Evolutionary conservation across 2,113 vertebrate genomes (phyloP).

Genomic region (Dicrurus megarhynchus): DNA sequence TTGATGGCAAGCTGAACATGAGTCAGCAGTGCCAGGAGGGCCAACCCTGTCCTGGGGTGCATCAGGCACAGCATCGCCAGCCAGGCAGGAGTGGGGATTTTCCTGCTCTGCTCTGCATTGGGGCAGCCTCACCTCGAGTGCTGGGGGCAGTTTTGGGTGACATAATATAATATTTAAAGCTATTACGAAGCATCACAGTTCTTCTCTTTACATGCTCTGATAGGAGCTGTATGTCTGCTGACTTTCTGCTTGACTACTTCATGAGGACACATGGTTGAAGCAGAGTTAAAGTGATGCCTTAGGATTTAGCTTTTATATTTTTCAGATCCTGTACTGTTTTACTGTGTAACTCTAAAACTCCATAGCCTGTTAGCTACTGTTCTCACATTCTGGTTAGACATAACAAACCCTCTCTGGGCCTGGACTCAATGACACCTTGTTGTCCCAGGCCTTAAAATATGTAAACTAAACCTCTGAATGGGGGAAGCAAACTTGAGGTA

Average conservation of each 20-base stretch:
- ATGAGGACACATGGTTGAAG: neutral
- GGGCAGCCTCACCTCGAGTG: fast-evolving
- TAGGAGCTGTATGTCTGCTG: neutral
- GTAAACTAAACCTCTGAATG: neutral
- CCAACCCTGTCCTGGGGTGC: neutral
- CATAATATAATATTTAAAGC: neutral
- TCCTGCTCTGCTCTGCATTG: fast-evolving
- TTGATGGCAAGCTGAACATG: fast-evolving
- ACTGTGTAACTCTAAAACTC: neutral
- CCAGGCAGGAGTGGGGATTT: fast-evolving
- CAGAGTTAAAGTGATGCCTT: neutral
- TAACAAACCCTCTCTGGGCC: neutral
- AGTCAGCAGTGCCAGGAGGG: neutral
- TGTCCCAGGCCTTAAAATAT: neutral
- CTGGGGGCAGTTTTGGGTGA: neutral
- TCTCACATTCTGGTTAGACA: neutral
- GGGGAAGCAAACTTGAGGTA: neutral
- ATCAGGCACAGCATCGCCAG: neutral
- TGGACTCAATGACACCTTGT: neutral
- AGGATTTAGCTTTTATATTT: neutral
- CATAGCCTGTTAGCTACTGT: neutral
- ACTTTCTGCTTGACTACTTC: neutral
- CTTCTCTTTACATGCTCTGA: neutral
- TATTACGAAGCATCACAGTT: neutral
- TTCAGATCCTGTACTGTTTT: neutral